Evolutionary conservation across 2,888 invertebrate species (phyloP).

Genomic region (Amphiduros pacificus): DNA sequence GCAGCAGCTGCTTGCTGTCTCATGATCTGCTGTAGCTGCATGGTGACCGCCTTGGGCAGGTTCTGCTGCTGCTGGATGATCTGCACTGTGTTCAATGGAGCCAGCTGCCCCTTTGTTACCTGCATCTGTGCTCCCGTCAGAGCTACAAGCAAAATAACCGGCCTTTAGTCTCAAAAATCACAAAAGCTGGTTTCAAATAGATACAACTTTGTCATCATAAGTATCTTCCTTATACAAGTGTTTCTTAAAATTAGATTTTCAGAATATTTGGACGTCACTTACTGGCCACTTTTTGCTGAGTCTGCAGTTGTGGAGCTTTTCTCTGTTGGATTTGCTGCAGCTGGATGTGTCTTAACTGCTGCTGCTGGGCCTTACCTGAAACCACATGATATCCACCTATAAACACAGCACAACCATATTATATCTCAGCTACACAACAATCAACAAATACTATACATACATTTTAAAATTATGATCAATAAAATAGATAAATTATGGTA

Average conservation of each 20-base stretch:
- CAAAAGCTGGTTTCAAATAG: background rate
- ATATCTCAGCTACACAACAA: no score
- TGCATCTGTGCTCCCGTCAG: conserved; percentile 11
- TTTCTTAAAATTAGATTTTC: background rate
- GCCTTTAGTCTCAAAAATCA: background rate
- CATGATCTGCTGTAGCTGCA: conserved; percentile 76
- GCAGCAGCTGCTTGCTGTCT: conserved; percentile 66
- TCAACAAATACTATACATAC: no score
- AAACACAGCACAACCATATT: no score
- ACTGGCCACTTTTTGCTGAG: conserved; percentile 46
- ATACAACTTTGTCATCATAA: background rate
- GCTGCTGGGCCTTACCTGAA: conserved; percentile 25
- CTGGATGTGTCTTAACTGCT: conserved; percentile 38
- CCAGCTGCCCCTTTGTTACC: conserved; percentile 32
- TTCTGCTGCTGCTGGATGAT: conserved; percentile 68
- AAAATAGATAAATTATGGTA: no score
- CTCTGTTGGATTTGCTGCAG: conserved; percentile 26
- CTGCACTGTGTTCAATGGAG: conserved; percentile 59
- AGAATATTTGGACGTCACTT: conserved; percentile 23
- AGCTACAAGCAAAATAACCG: background rate
- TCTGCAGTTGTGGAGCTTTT: conserved; percentile 24
- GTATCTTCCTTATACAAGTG: background rate
- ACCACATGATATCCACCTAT: conserved; percentile 4
- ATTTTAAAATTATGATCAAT: no score
- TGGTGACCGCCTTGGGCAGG: conserved; percentile 61